Evolutionary conservation across 2,113 vertebrate species (phyloP).

Genomic region (Capricornis sumatraensis): DNA sequence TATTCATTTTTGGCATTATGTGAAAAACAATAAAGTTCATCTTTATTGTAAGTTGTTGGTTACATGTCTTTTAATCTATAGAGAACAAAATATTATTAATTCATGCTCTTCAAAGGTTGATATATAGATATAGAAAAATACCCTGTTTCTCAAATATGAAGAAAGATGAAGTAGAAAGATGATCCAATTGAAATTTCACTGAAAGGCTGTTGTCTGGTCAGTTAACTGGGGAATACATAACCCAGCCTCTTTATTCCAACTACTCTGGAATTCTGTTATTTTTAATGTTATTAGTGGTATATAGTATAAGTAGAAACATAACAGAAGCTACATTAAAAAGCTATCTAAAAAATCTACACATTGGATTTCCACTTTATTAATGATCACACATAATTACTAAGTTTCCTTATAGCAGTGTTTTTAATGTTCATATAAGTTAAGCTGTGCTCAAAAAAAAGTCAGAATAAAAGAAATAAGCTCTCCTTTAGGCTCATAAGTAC

Average conservation of each 20-base stretch:
- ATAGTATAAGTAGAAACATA: not conserved
- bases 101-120: not conserved
- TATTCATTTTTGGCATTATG: not conserved
- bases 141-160: not conserved
- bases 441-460: slow-evolving; percentile 4
- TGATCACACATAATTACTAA: not conserved
- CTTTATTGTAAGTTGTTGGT: not conserved
- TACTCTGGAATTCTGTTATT: not conserved
- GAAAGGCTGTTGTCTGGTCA: not conserved
- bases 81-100: not conserved
- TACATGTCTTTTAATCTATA: not conserved
- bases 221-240: not conserved
- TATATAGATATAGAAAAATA: not conserved
- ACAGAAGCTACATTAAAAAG: not conserved
- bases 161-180: slow-evolving; percentile 6
- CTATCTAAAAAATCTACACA: not conserved
- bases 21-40: not conserved
- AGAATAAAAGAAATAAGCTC: not conserved
- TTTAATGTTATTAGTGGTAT: not conserved
- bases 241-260: not conserved
- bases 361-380: not conserved
- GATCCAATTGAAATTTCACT: not conserved
- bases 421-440: not conserved
- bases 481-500: not conserved
- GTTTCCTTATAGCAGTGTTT: slow-evolving; percentile 11